Evolutionary conservation across 2,113 vertebrate genomes (phyloP).

Genomic region (Laticauda laticaudata): DNA sequence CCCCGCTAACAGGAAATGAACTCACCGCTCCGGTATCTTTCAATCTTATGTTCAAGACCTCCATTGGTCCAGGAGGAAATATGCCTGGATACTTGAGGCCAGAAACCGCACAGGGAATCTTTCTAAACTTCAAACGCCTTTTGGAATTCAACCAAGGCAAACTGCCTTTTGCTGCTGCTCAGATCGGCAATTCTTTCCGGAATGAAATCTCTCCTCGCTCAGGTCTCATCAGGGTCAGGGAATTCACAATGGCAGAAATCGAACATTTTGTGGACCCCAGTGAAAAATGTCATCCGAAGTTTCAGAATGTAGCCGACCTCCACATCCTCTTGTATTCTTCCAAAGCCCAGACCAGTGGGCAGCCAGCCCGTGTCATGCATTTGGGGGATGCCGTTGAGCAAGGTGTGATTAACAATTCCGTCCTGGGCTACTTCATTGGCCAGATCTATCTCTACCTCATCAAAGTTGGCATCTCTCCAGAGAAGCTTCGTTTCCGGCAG

Average conservation of each 20-base stretch:
- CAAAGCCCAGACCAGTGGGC: too few species aligned
- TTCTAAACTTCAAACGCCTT: constrained; percentile 98
- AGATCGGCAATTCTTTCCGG: constrained; percentile 97
- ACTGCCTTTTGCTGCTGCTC: constrained; percentile 95
- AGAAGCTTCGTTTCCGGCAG: too few species aligned
- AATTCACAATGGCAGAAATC: constrained; percentile 6
- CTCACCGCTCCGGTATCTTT: constrained; percentile 90
- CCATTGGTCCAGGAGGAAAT: constrained; percentile 95
- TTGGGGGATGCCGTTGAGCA: too few species aligned
- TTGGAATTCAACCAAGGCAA: constrained; percentile 98
- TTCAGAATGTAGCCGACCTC: too few species aligned
- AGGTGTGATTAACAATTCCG: too few species aligned
- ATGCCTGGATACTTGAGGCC: constrained; percentile 97
- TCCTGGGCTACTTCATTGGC: too few species aligned
- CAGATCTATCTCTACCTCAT: too few species aligned
- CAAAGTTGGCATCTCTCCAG: too few species aligned
- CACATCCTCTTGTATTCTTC: too few species aligned
- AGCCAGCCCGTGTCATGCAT: too few species aligned
- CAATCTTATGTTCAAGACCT: constrained; percentile 99
- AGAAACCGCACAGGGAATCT: constrained; percentile 99
- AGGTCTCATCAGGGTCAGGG: constrained; percentile 96
- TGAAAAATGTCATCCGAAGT: too few species aligned
- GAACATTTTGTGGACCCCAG: too few species aligned
- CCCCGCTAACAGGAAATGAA: constrained; percentile 92
- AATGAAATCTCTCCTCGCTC: constrained; percentile 98